phyloP scores from a whole-genome alignment of 2,113 vertebrate genomes.

The Zapornia atra region DNA sequence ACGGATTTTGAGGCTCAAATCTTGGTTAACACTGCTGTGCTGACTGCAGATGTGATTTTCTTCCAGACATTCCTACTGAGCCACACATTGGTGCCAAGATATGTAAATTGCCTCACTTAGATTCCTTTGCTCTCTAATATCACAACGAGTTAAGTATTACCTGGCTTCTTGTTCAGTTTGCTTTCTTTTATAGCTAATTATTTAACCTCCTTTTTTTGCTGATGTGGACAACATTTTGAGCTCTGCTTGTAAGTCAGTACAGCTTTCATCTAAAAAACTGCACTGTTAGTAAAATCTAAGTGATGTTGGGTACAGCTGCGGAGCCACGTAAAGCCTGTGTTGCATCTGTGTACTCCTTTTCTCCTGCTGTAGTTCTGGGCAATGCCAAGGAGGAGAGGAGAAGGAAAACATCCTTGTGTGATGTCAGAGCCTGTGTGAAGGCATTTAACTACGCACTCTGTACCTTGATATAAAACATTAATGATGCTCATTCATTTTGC shows the following conservation, averaged over 20 bases:
- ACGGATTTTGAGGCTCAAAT: constrained; percentile 18
- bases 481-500: not conserved
- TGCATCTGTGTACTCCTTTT: not conserved
- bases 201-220: constrained; percentile 18
- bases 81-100: constrained; percentile 43
- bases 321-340: not conserved
- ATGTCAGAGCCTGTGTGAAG: not conserved
- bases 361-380: not conserved
- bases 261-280: not conserved
- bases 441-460: not conserved
- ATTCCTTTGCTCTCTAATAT: constrained; percentile 54
- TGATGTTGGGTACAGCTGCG: not conserved
- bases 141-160: constrained; percentile 9
- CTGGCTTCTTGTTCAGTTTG: constrained; percentile 15
- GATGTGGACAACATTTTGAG: constrained; percentile 13
- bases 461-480: not conserved
- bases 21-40: constrained; percentile 38
- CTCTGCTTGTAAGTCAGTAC: not conserved
- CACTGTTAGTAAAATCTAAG: not conserved
- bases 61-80: constrained; percentile 59
- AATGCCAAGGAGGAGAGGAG: not conserved
- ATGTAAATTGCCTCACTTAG: constrained; percentile 47
- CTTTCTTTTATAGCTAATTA: not conserved
- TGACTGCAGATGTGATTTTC: constrained; percentile 48
- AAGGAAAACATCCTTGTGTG: not conserved